Conservation (phyloP, 1,140 invertebrate genomes). For the Zophobas morio region DNA sequence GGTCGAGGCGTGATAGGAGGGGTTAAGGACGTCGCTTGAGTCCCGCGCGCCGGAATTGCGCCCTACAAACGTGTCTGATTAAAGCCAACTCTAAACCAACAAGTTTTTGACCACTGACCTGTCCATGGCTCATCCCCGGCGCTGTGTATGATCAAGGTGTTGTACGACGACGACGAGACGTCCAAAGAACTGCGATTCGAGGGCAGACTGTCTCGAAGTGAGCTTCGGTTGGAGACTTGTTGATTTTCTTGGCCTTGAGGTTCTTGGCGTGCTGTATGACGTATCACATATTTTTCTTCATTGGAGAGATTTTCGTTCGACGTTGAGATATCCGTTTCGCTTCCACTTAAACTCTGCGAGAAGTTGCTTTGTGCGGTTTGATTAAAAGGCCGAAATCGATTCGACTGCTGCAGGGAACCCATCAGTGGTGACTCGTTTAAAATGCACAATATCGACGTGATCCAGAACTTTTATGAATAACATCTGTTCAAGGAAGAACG, state of each 20-base stretch:
- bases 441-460: background rate
- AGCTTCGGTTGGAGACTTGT: conserved; percentile 78
- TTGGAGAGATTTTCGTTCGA: conserved; percentile 91
- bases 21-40: conserved; percentile 46
- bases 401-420: conserved; percentile 51
- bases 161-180: conserved; percentile 83
- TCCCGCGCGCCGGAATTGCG: conserved; percentile 62
- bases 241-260: conserved; percentile 92
- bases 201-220: conserved; percentile 79
- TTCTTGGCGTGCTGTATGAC: conserved; percentile 88
- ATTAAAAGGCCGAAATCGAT: conserved; percentile 53
- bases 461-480: conserved; percentile 52
- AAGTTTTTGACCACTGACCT: conserved; percentile 63
- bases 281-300: conserved; percentile 87
- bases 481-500: conserved; percentile 45
- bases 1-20: conserved; percentile 54
- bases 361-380: conserved; percentile 65
- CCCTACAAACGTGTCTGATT: conserved; percentile 51
- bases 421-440: conserved; percentile 8
- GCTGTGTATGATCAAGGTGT: conserved; percentile 86
- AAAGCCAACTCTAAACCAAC: background rate
- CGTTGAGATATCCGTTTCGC: conserved; percentile 92
- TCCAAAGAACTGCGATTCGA: conserved; percentile 82
- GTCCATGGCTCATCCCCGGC: conserved; percentile 80
- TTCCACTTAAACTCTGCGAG: conserved; percentile 84